Base-by-base conservation (phyloP, 2,113 vertebrate genomes). In the Corythornis cristatus region DNA sequence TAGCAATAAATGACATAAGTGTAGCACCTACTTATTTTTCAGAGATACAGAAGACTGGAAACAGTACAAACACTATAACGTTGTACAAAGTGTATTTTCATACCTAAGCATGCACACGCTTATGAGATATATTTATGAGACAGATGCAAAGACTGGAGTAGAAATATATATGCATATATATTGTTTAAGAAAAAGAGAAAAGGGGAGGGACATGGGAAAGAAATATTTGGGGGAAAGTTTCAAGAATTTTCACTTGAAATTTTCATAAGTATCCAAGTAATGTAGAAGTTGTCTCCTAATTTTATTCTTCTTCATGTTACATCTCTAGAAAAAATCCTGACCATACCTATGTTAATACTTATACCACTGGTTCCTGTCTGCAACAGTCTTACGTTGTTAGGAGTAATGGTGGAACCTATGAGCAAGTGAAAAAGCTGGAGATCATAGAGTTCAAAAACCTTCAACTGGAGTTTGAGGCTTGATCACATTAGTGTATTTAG, bases 1-100 rank as follows among this genome's bases (percentile, higher is more conserved):
- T 93, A 96, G 87, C 91, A 97, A 96, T 96, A 95, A 96, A 96
- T 96, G 96, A 92, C 95, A 94, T 92, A 90, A 93, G 90, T 93
- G 46, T 65, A 92, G 90, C 71, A 90, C 93, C 95, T 93, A 93
- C 90, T 97, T 96, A 85, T 89, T 93, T 96, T 96, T 92, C 80
- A 82, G 93, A 94, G 91, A 96, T 66, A 83, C 76, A 95, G 83
- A 91, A 93, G 87, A 96, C 60, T 95, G 92, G 89, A 96, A 93
- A 40, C 75, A 93, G 81, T 92, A 93, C 94, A 96, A 96, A 96
- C 61, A 82, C 86, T 81, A 93, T 35, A 74, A 66, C 37, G 1
- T 85, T 95, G 79, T 81, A 93, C 90, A 93, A 92, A 95, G 84
- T 74, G 51, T 46, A 82, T 96, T 94, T 91, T 79, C 89, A 93